Evolutionary conservation across 2,888 invertebrate genomes (phyloP).

Genomic region (Machimus atricapillus): DNA sequence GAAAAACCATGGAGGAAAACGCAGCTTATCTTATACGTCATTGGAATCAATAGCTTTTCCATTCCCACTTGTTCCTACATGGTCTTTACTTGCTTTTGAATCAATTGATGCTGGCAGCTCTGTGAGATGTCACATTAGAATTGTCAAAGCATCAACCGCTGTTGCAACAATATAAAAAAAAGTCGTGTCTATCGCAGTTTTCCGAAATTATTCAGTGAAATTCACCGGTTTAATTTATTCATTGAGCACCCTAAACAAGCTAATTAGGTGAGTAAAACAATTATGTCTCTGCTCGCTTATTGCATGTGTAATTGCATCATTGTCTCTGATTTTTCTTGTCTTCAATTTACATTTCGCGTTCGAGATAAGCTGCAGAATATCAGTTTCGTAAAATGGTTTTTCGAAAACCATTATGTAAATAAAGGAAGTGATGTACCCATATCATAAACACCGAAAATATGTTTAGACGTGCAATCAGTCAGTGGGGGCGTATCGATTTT

Average conservation of each 20-base stretch:
- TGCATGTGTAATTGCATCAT: background rate
- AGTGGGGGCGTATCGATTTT: background rate
- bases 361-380: background rate
- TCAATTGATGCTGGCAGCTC: background rate
- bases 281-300: background rate
- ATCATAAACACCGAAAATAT: background rate
- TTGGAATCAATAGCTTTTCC: too few relatives aligned
- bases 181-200: background rate
- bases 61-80: too few relatives aligned
- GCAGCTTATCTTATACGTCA: too few relatives aligned
- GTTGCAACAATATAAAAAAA: background rate
- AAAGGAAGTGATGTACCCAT: background rate
- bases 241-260: background rate
- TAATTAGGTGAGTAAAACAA: background rate
- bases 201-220: background rate
- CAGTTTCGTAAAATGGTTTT: background rate
- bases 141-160: background rate
- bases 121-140: background rate
- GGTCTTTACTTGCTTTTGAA: background rate
- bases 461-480: background rate
- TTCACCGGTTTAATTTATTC: background rate
- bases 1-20: too few relatives aligned
- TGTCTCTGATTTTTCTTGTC: background rate
- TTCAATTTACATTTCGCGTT: background rate
- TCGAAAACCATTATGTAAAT: background rate